These are phyloP conservation scores for Eudyptes chrysolophus DNA, from an alignment of 2,113 vertebrate genomes.

Conservation along the genomic window DNA sequence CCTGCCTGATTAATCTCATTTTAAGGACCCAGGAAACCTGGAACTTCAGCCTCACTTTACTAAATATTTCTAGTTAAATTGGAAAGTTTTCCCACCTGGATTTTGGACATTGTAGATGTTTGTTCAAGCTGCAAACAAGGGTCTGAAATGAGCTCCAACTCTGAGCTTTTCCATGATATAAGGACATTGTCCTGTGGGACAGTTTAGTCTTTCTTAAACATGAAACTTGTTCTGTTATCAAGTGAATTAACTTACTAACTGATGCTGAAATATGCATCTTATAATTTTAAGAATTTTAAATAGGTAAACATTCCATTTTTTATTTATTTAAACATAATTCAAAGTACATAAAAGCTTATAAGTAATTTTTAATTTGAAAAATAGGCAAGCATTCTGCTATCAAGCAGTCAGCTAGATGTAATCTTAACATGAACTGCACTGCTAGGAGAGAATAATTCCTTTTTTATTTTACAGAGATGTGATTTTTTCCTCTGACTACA, in stretches of 20 bases:
- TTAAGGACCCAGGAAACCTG: not conserved
- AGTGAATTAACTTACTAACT: not conserved
- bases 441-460: not conserved
- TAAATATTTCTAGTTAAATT: not conserved
- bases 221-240: not conserved
- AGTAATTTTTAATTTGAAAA: conserved; percentile 58
- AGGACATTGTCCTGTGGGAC: not conserved
- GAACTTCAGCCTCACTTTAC: not conserved
- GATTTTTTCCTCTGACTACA: conserved; percentile 19
- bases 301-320: not conserved
- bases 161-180: not conserved
- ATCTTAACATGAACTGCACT: conserved; percentile 2
- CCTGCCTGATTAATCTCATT: not conserved
- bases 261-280: not conserved
- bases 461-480: not conserved
- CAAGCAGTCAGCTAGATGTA: conserved; percentile 19
- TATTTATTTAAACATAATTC: conserved; percentile 2
- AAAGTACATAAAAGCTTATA: not conserved
- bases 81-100: not conserved
- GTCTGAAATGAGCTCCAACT: not conserved
- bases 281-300: conserved; percentile 11
- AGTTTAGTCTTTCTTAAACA: not conserved
- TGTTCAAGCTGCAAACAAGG: not conserved
- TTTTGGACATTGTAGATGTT: not conserved
- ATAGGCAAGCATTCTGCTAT: not conserved